Evolutionary conservation across 2,888 invertebrate species (phyloP), one percentile per base, ranked within the genome.

Genomic region (Ectemnius continuus): DNA sequence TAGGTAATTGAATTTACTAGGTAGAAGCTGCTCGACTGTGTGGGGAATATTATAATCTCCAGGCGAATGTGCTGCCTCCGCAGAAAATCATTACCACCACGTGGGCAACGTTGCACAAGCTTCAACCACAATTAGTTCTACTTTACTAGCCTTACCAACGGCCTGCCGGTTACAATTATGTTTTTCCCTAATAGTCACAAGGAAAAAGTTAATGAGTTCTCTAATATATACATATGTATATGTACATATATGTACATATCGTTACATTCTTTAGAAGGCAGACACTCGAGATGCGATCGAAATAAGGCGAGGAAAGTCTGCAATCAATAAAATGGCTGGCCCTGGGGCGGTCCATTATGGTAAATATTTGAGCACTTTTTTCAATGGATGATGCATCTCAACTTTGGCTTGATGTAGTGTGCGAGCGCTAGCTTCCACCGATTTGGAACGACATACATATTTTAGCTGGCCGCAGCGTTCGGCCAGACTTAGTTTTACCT

Each of bases 1-100:
- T 72, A 72, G 84, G 76, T 86, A 86, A 86, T 86, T 85, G 81
- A 85, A 82, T 87, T 86, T 85, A 86, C 86, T 86, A 83, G 83
- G 76, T 73, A 79, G 75, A 67, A 67, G 67, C 63, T 69, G 60
- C 47, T 14, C 47, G 14, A 11, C 18, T 26, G n/a, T 52, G 26
- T 28, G 11, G 45, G 13, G 8, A 20, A 61, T 61, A 60, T 36
- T 16, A 28, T 60, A 60, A 36, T 36, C 36, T 36, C 36, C 11
- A 36, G 8, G 36, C 36, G 36, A 36, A 36, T 36, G 36, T 8
- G 36, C 36, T 36, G 36, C 36, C 36, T 36, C 36, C 36, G 36
- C 60, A n/a, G 28, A 16, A 45, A 60, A 60, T 60, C n/a, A 45
- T 76, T 76, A 76, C 67, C 61, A 61, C 71, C 67, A 65, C 66